Conservation (phyloP, 1,140 invertebrate genomes). For the Cardiocondyla obscurior region DNA sequence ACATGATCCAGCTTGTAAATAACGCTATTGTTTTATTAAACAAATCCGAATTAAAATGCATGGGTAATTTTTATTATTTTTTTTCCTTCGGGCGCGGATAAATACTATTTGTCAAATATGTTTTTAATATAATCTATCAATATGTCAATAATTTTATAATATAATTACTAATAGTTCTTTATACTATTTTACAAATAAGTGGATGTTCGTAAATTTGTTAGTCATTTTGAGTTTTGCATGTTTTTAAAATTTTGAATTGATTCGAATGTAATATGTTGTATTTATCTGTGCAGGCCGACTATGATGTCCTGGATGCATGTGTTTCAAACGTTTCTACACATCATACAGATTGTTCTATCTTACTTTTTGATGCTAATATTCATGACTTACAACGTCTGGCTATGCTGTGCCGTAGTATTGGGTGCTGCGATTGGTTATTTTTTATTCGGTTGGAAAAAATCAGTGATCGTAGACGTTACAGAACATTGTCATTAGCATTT, state of each 20-base stretch:
- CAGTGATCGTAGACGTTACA: constrained; percentile 94
- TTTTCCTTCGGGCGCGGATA: not conserved
- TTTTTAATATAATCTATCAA: not conserved
- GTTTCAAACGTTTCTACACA: constrained; percentile 95
- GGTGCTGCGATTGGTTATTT: constrained; percentile 96
- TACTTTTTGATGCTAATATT: constrained; percentile 99
- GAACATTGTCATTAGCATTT: constrained; percentile 95
- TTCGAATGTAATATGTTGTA: not conserved
- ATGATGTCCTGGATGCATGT: constrained; percentile 92
- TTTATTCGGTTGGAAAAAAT: constrained; percentile 96
- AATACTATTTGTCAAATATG: not conserved
- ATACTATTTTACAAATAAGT: not conserved
- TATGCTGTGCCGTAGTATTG: constrained; percentile 94
- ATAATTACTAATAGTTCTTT: not conserved
- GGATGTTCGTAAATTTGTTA: not conserved
- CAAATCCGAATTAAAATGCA: not conserved
- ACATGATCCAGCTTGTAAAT: not conserved
- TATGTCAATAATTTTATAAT: constrained; percentile 8
- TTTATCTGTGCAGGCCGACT: constrained; percentile 87
- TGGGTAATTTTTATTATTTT: not conserved
- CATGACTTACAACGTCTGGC: constrained; percentile 99
- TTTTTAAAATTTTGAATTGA: not conserved
- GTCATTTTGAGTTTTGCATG: not conserved
- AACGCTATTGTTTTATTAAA: not conserved
- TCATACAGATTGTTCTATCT: constrained; percentile 94